Evolutionary conservation across 2,888 invertebrate genomes (phyloP).

Genomic region (Cantharis nigra): DNA sequence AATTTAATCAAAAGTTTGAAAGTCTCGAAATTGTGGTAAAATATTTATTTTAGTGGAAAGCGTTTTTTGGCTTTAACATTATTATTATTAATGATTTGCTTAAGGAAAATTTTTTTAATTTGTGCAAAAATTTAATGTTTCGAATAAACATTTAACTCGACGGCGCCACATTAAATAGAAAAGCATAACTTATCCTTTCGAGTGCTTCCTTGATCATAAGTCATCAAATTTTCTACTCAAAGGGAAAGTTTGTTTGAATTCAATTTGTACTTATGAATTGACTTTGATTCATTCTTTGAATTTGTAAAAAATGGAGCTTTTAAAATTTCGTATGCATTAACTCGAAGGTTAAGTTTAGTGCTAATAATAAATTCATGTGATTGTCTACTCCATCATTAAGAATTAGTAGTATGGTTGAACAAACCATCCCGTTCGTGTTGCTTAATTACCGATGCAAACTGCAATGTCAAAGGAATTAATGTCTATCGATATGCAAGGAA

Average conservation of each 20-base stretch:
- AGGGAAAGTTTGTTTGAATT: not conserved
- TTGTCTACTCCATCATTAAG: not conserved
- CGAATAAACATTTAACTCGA: not conserved
- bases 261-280: not conserved
- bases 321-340: not conserved
- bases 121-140: not conserved
- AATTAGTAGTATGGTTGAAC: not conserved
- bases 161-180: not conserved
- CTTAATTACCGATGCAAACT: not conserved
- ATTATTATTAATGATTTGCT: not conserved
- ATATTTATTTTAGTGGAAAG: not conserved
- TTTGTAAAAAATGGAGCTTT: not conserved
- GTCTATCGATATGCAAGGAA: conserved; percentile 24
- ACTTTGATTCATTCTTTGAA: not conserved
- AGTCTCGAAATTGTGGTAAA: not conserved
- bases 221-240: not conserved
- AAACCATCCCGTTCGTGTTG: conserved; percentile 1
- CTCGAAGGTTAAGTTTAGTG: not conserved
- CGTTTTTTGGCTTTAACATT: not conserved
- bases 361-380: not conserved
- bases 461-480: conserved; percentile 17
- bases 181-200: not conserved
- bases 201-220: not conserved
- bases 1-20: not conserved
- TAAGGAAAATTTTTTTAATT: not conserved